These are phyloP conservation scores for Aleiodes leptofemur DNA, from an alignment of 2,888 invertebrate genomes.

Conservation along the genomic window DNA sequence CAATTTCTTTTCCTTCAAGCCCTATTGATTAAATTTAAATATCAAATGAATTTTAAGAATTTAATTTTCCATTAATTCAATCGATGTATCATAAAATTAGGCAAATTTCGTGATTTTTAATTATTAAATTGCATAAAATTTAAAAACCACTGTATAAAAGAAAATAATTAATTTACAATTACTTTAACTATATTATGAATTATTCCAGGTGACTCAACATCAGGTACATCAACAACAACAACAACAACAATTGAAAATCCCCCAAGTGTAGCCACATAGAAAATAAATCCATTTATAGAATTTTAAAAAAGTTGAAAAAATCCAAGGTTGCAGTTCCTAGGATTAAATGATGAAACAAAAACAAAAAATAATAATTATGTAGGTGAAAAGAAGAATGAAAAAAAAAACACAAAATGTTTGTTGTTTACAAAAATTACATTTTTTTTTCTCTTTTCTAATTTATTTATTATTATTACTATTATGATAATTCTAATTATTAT, in stretches of 20 bases:
- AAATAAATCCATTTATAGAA: slow-evolving; percentile 35
- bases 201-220: slow-evolving; percentile 70
- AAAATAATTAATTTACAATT: neutral
- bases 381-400: slow-evolving; percentile 1
- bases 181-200: slow-evolving; percentile 23
- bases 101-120: neutral
- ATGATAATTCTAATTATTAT: too few species aligned
- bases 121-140: neutral
- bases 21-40: too few species aligned
- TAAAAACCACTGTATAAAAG: neutral
- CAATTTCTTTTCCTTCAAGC: too few species aligned
- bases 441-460: slow-evolving; percentile 44
- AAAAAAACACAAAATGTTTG: slow-evolving; percentile 46
- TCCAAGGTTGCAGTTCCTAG: slow-evolving; percentile 73
- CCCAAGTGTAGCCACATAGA: slow-evolving; percentile 65
- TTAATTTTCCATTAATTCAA: too few species aligned
- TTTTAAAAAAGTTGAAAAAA: slow-evolving; percentile 25
- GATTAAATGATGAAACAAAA: slow-evolving; percentile 62
- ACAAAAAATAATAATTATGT: neutral
- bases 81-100: too few species aligned
- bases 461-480: slow-evolving; percentile 37
- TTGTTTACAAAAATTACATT: slow-evolving; percentile 60
- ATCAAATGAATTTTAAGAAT: neutral
- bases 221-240: slow-evolving; percentile 68
- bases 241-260: slow-evolving; percentile 71